Percentiles rank a stretch among this genome's conserved stretches.
Evolutionary conservation across 2,888 invertebrate genomes (phyloP).

Genomic region (Temnothorax ravouxi): DNA sequence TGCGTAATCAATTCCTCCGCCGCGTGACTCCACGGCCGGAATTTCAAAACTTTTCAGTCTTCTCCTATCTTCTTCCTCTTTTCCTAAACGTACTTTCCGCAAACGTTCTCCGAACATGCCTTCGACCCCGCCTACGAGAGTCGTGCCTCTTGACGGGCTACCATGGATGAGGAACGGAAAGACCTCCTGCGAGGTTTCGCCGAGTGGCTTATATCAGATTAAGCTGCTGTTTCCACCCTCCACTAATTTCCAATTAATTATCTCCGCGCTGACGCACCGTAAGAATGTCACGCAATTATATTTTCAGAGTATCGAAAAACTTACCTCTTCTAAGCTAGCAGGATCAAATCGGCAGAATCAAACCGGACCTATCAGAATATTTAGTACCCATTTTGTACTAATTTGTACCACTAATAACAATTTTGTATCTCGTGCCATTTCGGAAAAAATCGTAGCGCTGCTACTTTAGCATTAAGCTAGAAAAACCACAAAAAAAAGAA

Average conservation of each 20-base stretch:
- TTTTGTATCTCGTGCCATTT: no score
- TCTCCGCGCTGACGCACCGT: slow-evolving; percentile 72
- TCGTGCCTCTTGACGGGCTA: slow-evolving; percentile 50
- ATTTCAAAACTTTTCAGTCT: slow-evolving; percentile 77
- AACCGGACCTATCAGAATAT: no score
- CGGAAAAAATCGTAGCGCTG: no score
- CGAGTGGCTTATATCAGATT: slow-evolving; percentile 75
- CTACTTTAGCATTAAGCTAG: no score
- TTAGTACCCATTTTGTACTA: no score
- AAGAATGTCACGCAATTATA: slow-evolving; percentile 76
- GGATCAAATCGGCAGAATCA: no score
- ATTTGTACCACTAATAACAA: no score
- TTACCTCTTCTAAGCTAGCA: neutral
- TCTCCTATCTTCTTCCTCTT: slow-evolving; percentile 65
- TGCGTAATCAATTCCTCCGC: slow-evolving; percentile 80
- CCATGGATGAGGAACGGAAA: slow-evolving; percentile 34
- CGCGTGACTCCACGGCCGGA: slow-evolving; percentile 67
- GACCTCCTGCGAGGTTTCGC: slow-evolving; percentile 71
- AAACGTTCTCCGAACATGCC: slow-evolving; percentile 32
- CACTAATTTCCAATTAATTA: slow-evolving; percentile 77
- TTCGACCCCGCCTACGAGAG: slow-evolving; percentile 37
- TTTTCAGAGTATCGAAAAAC: slow-evolving; percentile 59
- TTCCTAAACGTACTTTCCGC: slow-evolving; percentile 22
- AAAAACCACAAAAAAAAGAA: no score
- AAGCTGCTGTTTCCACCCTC: slow-evolving; percentile 67